Percentiles rank a stretch among this genome's conserved stretches.
Evolutionary conservation across 1,140 invertebrate genomes (phyloP).

Genomic region (Pollicipes pollicipes): DNA sequence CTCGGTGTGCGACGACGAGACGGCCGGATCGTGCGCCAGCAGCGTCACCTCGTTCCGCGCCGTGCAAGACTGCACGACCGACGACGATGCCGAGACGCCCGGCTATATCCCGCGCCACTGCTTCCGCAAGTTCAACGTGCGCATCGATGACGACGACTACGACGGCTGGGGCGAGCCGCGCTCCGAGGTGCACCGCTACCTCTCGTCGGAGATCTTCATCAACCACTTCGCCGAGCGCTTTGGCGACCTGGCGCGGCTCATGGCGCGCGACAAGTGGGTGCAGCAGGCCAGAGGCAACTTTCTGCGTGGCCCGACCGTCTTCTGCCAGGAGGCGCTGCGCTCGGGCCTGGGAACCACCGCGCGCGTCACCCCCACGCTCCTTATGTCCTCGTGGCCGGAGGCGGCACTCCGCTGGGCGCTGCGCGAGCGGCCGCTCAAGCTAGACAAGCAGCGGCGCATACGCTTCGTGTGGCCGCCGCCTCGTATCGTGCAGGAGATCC

Average conservation of each 20-base stretch:
- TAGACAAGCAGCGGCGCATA: conserved; percentile 26
- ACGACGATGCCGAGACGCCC: neutral
- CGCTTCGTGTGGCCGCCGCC: conserved; percentile 43
- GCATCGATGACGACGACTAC: conserved; percentile 49
- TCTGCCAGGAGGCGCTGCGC: conserved; percentile 42
- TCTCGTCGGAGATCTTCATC: neutral
- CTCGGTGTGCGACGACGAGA: neutral
- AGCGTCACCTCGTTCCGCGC: neutral
- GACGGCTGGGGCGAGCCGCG: conserved; percentile 33
- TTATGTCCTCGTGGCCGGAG: conserved; percentile 37
- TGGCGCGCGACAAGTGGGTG: conserved; percentile 22
- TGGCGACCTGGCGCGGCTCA: neutral
- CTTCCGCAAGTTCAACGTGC: conserved; percentile 24
- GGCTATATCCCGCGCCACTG: neutral
- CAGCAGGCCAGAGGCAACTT: conserved; percentile 39
- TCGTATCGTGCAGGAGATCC: conserved; percentile 41
- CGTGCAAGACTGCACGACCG: neutral
- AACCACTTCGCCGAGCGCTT: neutral
- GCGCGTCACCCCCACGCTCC: conserved; percentile 16
- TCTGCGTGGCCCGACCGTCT: conserved; percentile 40
- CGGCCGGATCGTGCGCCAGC: no score
- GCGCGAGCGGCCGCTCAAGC: conserved; percentile 32
- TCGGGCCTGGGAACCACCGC: conserved; percentile 24
- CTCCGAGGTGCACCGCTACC: conserved; percentile 26
- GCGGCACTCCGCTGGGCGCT: conserved; percentile 42